Evolutionary conservation across 2,113 vertebrate species (phyloP), one percentile per base, ranked within the genome.

Genomic region (Cyanoramphus novaezelandiae): DNA sequence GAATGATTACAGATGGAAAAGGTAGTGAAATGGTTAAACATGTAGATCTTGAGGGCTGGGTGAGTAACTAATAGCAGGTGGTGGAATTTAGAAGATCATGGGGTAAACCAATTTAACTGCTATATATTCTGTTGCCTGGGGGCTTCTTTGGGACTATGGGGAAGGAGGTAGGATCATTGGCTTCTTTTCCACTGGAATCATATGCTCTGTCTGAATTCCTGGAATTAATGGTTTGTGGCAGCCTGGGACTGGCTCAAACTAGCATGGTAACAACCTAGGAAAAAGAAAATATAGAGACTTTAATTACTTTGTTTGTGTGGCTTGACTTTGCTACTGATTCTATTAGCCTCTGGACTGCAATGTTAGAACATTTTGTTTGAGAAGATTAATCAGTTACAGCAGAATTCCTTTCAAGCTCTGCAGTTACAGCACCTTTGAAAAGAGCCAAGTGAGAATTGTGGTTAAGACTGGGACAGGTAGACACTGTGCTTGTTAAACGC

Each of bases 251-350:
- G 92, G 98, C 95, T 98, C 72, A 93, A 96, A 97, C 98, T 93
- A 94, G 97, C 88, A 70, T 72, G 57, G 53, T 94, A 98, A 90
- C 95, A 97, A 89, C 76, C 84, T 95, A 95, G 78, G 59, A 94
- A 93, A 96, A 95, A 93, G 88, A 94, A 97, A 97, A 97, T 97
- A 85, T 10, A 65, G 92, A 64, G 75, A 33, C 76, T 97, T 96
- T 97, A 97, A 98, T 98, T 90, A 94, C 97, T 96, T 98, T 98
- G 97, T 98, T 98, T 98, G 84, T 97, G 88, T 91, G 93, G 94
- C 96, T 97, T 97, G 96, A 98, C 95, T 98, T 98, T 97, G 97
- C 95, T 89, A 71, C 94, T 94, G 92, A 96, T 98, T 96, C 84
- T 86, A 15, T 97, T 97, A 97, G 94, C 90, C 93, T 93, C 93